Base-by-base conservation (phyloP, 2,113 vertebrate genomes). In the Turnix velox region DNA sequence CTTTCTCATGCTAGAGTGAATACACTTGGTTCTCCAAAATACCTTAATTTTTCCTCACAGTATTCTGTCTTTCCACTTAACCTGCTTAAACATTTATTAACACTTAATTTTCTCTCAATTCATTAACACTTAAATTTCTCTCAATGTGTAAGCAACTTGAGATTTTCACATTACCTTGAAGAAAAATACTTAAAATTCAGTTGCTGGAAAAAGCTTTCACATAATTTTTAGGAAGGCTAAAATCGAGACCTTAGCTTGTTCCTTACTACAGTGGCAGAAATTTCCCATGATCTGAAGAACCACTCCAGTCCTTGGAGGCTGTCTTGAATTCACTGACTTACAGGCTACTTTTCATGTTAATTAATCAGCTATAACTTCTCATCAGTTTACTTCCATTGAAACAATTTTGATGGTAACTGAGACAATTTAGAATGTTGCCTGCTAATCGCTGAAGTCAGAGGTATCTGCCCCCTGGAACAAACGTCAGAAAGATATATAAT, bases 381-480 rank as follows among this genome's bases (percentile, higher is more conserved):
- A 75, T 94, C 72, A 75, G 12, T 67, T 89, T 78, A 55, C n/a
- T 82, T 87, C 48, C 30, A 82, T 22, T 63, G 39, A 82, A 78
- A 67, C 8, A 87, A 43, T 39, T 63, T 48, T 82, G 43, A 39
- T 51, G 23, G 57, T 46, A 82, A 65, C 18, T 39, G 69, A 57
- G 31, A 58, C 23, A 61, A 79, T 59, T 84, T 75, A 10, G 48
- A 63, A 59, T 40, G 28, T 28, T 82, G 15, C 30, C 51, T 75
- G 27, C 27, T 89, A 79, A 81, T 65, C 37, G 65, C 33, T 22
- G 7, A 81, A 90, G 43, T 55, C 43, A 84, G n/a, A 79, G 77
- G 55, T 42, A 48, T 81, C 39, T 80, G 39, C 19, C 35, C 39
- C 42, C 24, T 59, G 40, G 35, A 78, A 37, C 7, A 71, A 51